phyloP scores from a whole-genome alignment of 1,140 invertebrate genomes.

The Gryon sp. region DNA sequence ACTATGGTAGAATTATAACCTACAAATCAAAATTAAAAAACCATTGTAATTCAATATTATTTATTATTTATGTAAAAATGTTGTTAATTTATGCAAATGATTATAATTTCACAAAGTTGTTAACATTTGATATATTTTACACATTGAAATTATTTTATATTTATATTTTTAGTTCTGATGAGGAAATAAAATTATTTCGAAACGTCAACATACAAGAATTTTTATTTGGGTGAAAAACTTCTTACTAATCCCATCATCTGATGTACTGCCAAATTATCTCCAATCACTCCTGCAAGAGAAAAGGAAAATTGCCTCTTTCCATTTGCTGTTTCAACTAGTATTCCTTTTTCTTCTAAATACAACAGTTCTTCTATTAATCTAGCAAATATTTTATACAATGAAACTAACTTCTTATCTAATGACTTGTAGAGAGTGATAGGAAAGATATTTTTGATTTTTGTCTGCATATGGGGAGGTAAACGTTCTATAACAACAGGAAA shows the following conservation, averaged over 20 bases:
- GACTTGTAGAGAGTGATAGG: conserved; percentile 40
- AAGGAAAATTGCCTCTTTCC: conserved; percentile 8
- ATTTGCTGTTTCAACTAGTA: conserved; percentile 17
- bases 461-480: conserved; percentile 35
- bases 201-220: too few relatives aligned
- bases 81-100: too few relatives aligned
- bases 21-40: too few relatives aligned
- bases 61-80: too few relatives aligned
- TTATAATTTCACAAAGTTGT: too few relatives aligned
- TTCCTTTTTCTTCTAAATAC: conserved; percentile 44
- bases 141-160: too few relatives aligned
- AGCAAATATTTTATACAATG: conserved; percentile 43
- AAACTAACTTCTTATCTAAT: conserved; percentile 33
- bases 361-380: conserved; percentile 31
- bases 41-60: too few relatives aligned
- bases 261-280: conserved; percentile 40
- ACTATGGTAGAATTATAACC: too few relatives aligned
- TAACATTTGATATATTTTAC: too few relatives aligned
- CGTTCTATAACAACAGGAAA: conserved; percentile 39
- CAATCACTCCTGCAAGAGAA: conserved; percentile 36
- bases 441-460: conserved; percentile 54
- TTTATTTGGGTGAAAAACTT: too few relatives aligned
- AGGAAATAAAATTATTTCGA: too few relatives aligned
- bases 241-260: conserved; percentile 32
- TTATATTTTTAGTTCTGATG: too few relatives aligned